Conservation (phyloP, 2,113 vertebrate species). For the Prunella fulvescens region DNA sequence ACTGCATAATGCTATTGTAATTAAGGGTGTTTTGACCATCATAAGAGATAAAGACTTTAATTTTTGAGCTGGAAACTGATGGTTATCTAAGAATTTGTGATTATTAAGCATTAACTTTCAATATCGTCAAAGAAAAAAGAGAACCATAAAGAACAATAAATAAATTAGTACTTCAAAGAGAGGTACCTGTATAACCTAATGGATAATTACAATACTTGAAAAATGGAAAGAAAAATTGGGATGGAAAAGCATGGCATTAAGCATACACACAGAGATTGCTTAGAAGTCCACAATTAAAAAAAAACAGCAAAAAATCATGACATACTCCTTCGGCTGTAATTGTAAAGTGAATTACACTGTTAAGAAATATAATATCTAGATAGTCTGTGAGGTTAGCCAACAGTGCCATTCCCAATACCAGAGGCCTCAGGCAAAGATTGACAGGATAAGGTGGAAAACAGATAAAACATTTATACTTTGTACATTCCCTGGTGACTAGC, state of each 20-base stretch:
- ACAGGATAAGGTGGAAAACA: not conserved
- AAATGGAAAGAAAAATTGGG: not conserved
- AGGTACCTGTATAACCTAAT: not conserved
- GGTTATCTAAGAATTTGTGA: not conserved
- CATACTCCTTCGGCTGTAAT: not conserved
- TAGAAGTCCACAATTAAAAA: not conserved
- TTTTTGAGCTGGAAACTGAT: constrained; percentile 12
- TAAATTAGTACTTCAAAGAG: not conserved
- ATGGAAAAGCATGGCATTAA: not conserved
- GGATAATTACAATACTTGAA: not conserved
- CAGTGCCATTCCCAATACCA: not conserved
- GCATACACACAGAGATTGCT: not conserved
- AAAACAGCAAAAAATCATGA: not conserved
- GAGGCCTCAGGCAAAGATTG: not conserved
- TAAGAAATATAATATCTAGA: not conserved
- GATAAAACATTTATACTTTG: not conserved
- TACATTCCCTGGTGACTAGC: not conserved
- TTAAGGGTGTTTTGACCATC: not conserved
- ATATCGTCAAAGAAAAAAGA: not conserved
- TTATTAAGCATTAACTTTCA: not conserved
- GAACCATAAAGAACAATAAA: not conserved
- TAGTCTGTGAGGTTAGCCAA: not conserved
- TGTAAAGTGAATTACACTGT: not conserved
- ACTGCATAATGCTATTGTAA: not conserved
- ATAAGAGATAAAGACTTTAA: not conserved